Evolutionary conservation across 2,888 invertebrate species (phyloP).

Genomic region (Sinhomidia bicolor): DNA sequence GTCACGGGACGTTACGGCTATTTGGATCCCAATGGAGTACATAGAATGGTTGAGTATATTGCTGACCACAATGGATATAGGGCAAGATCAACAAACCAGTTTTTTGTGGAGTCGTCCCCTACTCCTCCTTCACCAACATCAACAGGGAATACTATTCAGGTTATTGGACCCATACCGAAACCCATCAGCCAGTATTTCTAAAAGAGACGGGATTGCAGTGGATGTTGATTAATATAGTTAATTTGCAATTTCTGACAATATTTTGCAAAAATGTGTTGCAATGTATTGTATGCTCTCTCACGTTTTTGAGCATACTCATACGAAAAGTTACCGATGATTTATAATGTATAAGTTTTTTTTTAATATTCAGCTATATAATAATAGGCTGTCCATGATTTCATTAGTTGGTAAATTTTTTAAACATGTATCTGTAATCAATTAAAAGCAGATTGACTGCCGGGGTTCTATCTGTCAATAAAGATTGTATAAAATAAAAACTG

Average conservation of each 20-base stretch:
- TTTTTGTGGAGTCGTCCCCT: constrained; percentile 51
- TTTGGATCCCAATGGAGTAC: constrained; percentile 85
- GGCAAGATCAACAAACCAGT: constrained; percentile 82
- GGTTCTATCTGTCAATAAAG: no score
- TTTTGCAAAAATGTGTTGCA: background rate
- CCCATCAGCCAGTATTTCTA: constrained; percentile 67
- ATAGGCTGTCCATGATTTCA: no score
- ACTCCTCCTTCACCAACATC: constrained; percentile 33
- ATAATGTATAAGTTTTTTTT: no score
- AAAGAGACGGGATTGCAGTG: background rate
- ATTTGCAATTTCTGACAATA: background rate
- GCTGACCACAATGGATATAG: constrained; percentile 87
- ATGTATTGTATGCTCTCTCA: background rate
- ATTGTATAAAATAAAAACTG: no score
- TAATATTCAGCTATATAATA: no score
- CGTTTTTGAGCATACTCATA: background rate
- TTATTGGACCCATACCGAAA: constrained; percentile 75
- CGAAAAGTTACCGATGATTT: constrained; percentile 25
- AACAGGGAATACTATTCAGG: constrained; percentile 54
- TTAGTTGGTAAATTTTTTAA: no score
- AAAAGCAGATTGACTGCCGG: no score
- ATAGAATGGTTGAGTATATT: constrained; percentile 85
- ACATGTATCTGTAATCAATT: no score
- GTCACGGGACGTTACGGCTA: constrained; percentile 89
- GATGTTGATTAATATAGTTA: background rate